Evolutionary conservation across 92 coral and sea anemone genomes (phyloP).

Genomic region (Paramuricea clavata): DNA sequence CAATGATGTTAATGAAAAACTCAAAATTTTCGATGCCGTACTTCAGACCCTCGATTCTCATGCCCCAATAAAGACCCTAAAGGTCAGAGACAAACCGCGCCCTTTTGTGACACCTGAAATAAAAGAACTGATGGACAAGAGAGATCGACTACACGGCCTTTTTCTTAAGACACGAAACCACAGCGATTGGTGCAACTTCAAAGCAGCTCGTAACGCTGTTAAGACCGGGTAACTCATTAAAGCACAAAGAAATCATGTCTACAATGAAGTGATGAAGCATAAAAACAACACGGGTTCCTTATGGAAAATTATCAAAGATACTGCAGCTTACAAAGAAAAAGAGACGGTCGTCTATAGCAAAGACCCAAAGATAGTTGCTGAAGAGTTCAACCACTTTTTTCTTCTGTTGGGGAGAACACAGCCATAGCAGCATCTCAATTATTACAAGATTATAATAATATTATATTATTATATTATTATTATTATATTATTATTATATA

Average conservation of each 20-base stretch:
- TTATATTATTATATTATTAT: no score
- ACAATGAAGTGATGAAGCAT: background rate
- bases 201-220: background rate
- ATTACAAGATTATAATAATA: background rate
- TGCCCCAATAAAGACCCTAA: background rate
- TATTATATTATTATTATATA: no score
- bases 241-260: background rate
- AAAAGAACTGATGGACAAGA: background rate
- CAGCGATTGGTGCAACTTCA: no score
- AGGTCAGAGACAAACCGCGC: background rate
- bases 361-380: background rate
- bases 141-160: background rate
- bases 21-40: background rate
- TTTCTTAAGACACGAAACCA: background rate
- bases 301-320: background rate
- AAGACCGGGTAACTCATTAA: background rate
- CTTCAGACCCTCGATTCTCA: background rate
- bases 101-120: background rate
- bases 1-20: background rate
- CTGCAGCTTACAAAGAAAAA: background rate
- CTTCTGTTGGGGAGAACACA: background rate
- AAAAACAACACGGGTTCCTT: background rate
- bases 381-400: background rate
- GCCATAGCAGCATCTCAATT: slow-evolving; percentile 4
- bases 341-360: background rate